Base-by-base conservation (phyloP, 2,113 vertebrate genomes). In the Dromiciops gliroides region DNA sequence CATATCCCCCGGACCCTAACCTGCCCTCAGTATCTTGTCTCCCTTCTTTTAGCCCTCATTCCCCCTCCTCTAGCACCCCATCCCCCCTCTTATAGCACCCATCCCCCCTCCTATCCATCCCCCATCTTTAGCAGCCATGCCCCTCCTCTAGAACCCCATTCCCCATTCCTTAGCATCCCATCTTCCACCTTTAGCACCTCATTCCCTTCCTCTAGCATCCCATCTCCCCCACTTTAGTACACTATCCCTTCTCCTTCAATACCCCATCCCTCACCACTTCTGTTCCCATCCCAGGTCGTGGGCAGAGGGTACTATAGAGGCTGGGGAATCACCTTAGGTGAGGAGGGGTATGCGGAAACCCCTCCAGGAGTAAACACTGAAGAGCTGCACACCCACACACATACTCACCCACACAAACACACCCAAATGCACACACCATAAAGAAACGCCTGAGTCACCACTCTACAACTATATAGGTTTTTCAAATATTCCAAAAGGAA, bases 241-340 rank as follows among this genome's bases (percentile, higher is more conserved):
- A 24, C 83, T 16, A 89, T 47, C 47, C 26, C n/a, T 9, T 9
- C 26, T n/a, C 67, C 44, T 89, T 25, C n/a, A 48, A 44, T 47
- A 24, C 4, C 88, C 23, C 88, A 23, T 37, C 67, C 26, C 26
- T 83, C 67, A 83, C 6, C 67, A 11, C 67, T n/a, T n/a, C 6
- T 1, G n/a, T 28, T 31, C 67, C 56, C 51, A 44, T 12, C 48
- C 19, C 51, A 92, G 44, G 51, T 16, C 11, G 3, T 0, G 0
- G 51, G 44, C 0, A 26, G 89, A 37, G 49, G 49, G 37, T 3
- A 37, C 83, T 50, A 47, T 89, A 56, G 50, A 89, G 44, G 16
- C 48, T 5, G 1, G 44, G 26, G 0, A 0, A 0, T 7, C 3
- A 31, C 53, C 14, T 8, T 7, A 48, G 52, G 51, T 25, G 12